phyloP scores from a whole-genome alignment of 1,140 invertebrate species.

The Drosophila ercepeae region DNA sequence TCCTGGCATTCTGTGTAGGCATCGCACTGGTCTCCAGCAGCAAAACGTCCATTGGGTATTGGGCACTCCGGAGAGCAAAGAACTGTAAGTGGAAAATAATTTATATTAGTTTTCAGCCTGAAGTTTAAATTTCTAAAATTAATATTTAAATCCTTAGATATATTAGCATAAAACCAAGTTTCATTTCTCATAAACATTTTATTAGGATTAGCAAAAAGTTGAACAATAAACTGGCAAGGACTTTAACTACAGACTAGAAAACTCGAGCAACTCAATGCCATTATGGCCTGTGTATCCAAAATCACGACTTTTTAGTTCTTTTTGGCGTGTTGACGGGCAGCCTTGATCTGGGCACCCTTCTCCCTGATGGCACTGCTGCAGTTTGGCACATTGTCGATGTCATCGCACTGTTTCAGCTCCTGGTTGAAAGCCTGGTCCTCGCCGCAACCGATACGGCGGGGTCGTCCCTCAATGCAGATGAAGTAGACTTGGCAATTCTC shows the following conservation, averaged over 20 bases:
- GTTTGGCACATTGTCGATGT: slow-evolving; percentile 90
- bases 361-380: slow-evolving; percentile 85
- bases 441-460: slow-evolving; percentile 89
- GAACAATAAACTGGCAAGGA: slow-evolving; percentile 51
- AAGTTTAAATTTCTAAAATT: slow-evolving; percentile 5
- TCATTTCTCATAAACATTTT: slow-evolving; percentile 23
- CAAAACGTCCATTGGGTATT: slow-evolving; percentile 88
- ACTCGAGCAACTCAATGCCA: slow-evolving; percentile 64
- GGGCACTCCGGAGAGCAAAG: slow-evolving; percentile 84
- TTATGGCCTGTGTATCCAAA: slow-evolving; percentile 12
- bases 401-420: slow-evolving; percentile 89
- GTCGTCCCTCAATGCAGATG: slow-evolving; percentile 90
- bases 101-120: slow-evolving; percentile 1
- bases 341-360: slow-evolving; percentile 73
- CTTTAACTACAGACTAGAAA: slow-evolving; percentile 79
- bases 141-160: background rate
- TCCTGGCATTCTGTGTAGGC: slow-evolving; percentile 87
- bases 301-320: slow-evolving; percentile 26
- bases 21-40: slow-evolving; percentile 89
- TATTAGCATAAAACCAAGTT: background rate
- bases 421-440: slow-evolving; percentile 93
- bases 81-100: slow-evolving; percentile 23
- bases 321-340: slow-evolving; percentile 59
- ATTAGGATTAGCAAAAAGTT: slow-evolving; percentile 49
- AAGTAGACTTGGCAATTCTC: slow-evolving; percentile 92